Evolutionary conservation across 2,888 invertebrate species (phyloP), one percentile per base, ranked within the genome.

Genomic region (Hemicrepidius hirtus): DNA sequence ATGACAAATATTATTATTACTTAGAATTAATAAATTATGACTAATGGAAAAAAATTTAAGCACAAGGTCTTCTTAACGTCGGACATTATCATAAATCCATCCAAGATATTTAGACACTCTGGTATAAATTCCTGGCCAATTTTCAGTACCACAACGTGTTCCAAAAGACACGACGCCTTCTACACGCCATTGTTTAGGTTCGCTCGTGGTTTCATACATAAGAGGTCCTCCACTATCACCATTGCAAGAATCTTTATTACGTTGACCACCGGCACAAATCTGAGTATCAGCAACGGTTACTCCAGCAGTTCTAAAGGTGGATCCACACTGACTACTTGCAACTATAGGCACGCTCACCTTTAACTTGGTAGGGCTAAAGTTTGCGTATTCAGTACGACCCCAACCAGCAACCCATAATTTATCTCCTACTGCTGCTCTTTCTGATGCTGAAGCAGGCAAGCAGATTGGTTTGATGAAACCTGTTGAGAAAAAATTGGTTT

Each of bases 211-310:
- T 13, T 85, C 87, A 77, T 84, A 87, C 92, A 94, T 93, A 0
- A 94, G 84, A 0, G 94, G 93, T 0, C 93, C 93, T 13, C 83
- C 81, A 44, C 73, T 74, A 53, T 78, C 77, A 57, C 87, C 86
- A n/a, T 87, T 88, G 80, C 94, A 94, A 0, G 93, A 91, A 79
- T 94, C 94, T 78, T 91, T 88, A 3, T 89, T 89, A 0, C 88
- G 85, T 35, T 87, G 87, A 0, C 94, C 94, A 2, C 94, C 94
- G 7, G 93, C 93, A 79, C 93, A 93, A 0, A 93, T 78, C 78
- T 92, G 92, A 16, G 49, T 91, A 13, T 64, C 62, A 0, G 87
- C 86, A 44, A 91, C 81, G 1, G 82, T 80, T 0, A 90, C 88
- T 0, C 87, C 87, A 5, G 88, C 86, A 1, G 82, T 79, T 24